Percentiles rank a stretch among this genome's conserved stretches.
These are phyloP conservation scores for Polylopha cassiicola DNA, from an alignment of 2,888 invertebrate genomes.

Conservation along the genomic window DNA sequence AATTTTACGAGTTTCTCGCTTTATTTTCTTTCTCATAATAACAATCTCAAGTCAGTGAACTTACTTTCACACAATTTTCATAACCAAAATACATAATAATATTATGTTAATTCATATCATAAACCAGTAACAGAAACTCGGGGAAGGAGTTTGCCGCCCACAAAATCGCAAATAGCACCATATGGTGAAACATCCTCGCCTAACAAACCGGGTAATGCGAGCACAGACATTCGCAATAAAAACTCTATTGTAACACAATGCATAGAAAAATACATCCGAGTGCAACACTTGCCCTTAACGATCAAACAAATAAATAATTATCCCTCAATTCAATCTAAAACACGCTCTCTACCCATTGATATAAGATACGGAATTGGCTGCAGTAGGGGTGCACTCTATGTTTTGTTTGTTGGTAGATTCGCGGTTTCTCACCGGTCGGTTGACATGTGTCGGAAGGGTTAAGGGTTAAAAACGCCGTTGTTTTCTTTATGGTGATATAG, in stretches of 20 bases:
- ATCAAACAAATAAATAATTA: constrained; percentile 21
- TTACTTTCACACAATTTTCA: too few species aligned
- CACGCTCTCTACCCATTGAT: too few species aligned
- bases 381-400: constrained; percentile 18
- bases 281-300: constrained; percentile 27
- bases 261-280: constrained; percentile 34
- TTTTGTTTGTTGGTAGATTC: constrained; percentile 31
- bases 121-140: not conserved
- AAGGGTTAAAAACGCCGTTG: constrained; percentile 60
- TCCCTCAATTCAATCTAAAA: too few species aligned
- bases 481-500: constrained; percentile 60
- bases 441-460: constrained; percentile 66
- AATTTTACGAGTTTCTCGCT: too few species aligned
- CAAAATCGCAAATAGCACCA: constrained; percentile 48
- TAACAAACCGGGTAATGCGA: constrained; percentile 55
- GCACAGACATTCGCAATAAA: constrained; percentile 58
- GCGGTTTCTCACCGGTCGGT: constrained; percentile 43
- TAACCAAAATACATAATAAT: too few species aligned
- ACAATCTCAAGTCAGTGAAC: too few species aligned
- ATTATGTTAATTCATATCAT: not conserved
- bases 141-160: constrained; percentile 27
- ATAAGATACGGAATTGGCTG: constrained; percentile 9
- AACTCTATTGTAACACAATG: constrained; percentile 49
- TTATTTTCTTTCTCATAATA: too few species aligned
- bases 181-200: constrained; percentile 44